Percentiles rank a stretch among this genome's conserved stretches.
These are phyloP conservation scores for Neomonachus schauinslandi DNA, from an alignment of 2,113 vertebrate genomes.

Conservation along the genomic window DNA sequence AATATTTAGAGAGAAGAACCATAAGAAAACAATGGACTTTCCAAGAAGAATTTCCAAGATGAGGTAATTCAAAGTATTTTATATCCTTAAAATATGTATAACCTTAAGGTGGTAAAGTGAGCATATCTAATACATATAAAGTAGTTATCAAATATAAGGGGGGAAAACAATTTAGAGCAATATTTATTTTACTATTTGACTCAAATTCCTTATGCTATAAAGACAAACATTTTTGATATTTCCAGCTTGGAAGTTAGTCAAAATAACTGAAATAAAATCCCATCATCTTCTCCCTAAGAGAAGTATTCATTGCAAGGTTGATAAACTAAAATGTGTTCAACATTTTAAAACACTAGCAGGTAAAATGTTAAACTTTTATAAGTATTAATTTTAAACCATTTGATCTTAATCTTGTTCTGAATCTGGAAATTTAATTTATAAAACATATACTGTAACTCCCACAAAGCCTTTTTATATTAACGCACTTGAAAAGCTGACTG, in stretches of 20 bases:
- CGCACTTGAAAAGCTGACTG: constrained; percentile 22
- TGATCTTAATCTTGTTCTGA: background rate
- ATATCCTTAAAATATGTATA: constrained; percentile 30
- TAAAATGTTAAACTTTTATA: constrained; percentile 2
- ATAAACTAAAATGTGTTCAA: background rate
- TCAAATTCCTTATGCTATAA: constrained; percentile 5
- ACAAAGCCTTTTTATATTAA: constrained; percentile 13
- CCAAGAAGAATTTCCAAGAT: background rate
- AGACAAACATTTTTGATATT: constrained; percentile 4
- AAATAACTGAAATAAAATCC: constrained; percentile 38
- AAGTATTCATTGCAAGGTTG: background rate
- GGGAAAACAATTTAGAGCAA: background rate
- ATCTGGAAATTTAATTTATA: constrained; percentile 38
- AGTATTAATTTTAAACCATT: constrained; percentile 18
- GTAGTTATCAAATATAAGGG: background rate
- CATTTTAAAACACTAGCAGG: constrained; percentile 33
- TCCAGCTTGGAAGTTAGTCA: background rate
- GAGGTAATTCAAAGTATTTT: background rate
- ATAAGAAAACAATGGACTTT: background rate
- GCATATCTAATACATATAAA: background rate
- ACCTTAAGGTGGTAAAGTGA: background rate
- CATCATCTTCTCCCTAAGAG: background rate
- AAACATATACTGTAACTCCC: background rate
- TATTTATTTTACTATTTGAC: background rate
- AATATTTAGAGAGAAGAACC: constrained; percentile 21